Evolutionary conservation across 2,888 invertebrate genomes (phyloP).

Genomic region (Hipparchia semele): DNA sequence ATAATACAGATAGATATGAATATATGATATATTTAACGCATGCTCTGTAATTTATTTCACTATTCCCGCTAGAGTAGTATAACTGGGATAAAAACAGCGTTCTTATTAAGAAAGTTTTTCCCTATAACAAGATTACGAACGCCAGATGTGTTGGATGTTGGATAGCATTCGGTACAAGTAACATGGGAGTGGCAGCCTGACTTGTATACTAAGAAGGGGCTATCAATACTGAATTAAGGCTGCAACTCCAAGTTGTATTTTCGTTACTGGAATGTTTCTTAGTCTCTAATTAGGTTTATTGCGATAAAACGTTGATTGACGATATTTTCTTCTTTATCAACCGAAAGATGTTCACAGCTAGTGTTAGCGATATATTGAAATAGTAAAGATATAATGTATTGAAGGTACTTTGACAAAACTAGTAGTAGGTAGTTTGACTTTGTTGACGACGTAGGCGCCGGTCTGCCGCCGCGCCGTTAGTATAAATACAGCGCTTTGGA

Average conservation of each 20-base stretch:
- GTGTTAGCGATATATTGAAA: too few relatives aligned
- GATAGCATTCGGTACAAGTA: constrained; percentile 64
- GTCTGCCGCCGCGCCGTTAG: too few relatives aligned
- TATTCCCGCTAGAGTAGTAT: constrained; percentile 59
- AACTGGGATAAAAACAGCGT: constrained; percentile 64
- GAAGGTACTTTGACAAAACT: too few relatives aligned
- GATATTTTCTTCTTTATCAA: too few relatives aligned
- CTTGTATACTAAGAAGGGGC: constrained; percentile 13
- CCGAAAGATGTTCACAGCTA: too few relatives aligned
- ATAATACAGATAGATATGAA: background rate
- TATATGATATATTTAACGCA: constrained; percentile 6
- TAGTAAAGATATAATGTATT: too few relatives aligned
- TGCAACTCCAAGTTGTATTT: constrained; percentile 1
- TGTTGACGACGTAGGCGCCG: too few relatives aligned
- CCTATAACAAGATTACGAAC: constrained; percentile 79
- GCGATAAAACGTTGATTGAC: too few relatives aligned
- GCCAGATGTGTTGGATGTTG: constrained; percentile 78
- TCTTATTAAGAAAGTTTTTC: constrained; percentile 82
- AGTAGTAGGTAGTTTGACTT: too few relatives aligned
- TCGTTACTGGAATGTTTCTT: background rate
- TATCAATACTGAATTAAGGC: constrained; percentile 8
- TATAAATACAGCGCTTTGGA: too few relatives aligned
- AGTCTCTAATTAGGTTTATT: background rate
- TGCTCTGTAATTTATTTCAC: constrained; percentile 55
- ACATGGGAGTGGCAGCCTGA: constrained; percentile 48